Evolutionary conservation across 1,140 invertebrate genomes (phyloP).

Genomic region (Drosophila bifasciata): DNA sequence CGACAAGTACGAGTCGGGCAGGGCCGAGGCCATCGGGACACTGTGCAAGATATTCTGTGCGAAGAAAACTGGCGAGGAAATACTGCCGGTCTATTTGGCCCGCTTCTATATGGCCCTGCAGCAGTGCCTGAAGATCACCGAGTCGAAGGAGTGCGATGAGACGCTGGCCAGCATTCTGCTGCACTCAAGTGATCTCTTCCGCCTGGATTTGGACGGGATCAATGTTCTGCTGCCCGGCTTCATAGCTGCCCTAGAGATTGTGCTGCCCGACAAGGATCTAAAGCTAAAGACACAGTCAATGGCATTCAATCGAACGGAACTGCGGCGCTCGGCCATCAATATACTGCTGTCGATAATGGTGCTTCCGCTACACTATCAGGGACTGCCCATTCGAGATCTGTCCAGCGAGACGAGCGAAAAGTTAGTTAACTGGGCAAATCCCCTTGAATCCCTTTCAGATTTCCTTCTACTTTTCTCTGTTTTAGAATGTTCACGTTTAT

Average conservation of each 20-base stretch:
- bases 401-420: slow-evolving; percentile 85
- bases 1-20: slow-evolving; percentile 91
- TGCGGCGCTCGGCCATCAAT: slow-evolving; percentile 95
- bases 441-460: no score
- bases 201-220: slow-evolving; percentile 96
- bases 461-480: background rate
- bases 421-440: slow-evolving; percentile 67
- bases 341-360: slow-evolving; percentile 94
- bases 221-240: slow-evolving; percentile 95
- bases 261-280: slow-evolving; percentile 91
- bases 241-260: slow-evolving; percentile 94
- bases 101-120: slow-evolving; percentile 96
- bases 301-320: slow-evolving; percentile 89
- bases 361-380: slow-evolving; percentile 96
- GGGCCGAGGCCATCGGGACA: slow-evolving; percentile 97
- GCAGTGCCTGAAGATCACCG: slow-evolving; percentile 90
- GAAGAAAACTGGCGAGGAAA: slow-evolving; percentile 97
- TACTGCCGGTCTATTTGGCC: slow-evolving; percentile 96
- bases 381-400: slow-evolving; percentile 90
- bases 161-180: slow-evolving; percentile 91
- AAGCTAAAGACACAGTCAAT: slow-evolving; percentile 86
- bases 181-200: slow-evolving; percentile 92
- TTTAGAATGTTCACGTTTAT: slow-evolving; percentile 88
- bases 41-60: slow-evolving; percentile 98
- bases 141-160: slow-evolving; percentile 88